These are phyloP conservation scores for Brachionus angularis DNA, from an alignment of 1,140 invertebrate species.

Conservation along the genomic window DNA sequence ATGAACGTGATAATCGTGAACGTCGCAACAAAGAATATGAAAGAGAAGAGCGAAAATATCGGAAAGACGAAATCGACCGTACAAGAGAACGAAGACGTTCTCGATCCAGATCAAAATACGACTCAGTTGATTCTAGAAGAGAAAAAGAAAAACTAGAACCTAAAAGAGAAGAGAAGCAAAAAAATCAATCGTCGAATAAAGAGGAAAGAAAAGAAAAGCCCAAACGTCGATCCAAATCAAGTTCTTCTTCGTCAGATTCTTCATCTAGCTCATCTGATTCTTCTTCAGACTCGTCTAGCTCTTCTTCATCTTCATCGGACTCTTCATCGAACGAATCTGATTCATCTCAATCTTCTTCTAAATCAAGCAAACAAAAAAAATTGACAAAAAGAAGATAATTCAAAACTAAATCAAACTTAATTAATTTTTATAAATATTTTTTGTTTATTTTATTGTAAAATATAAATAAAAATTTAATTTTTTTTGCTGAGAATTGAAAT, in stretches of 20 bases:
- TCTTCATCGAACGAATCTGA: slow-evolving; percentile 11
- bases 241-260: background rate
- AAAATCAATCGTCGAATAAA: background rate
- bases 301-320: slow-evolving; percentile 7
- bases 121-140: background rate
- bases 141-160: background rate
- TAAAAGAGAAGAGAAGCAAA: background rate
- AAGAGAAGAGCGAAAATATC: too few species aligned
- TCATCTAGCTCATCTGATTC: background rate
- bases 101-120: background rate
- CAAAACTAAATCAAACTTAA: background rate
- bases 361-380: too few species aligned
- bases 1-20: too few species aligned
- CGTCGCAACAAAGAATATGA: too few species aligned
- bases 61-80: too few species aligned
- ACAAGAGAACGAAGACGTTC: background rate
- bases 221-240: background rate
- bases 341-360: background rate
- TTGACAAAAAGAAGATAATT: background rate
- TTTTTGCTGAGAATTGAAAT: too few species aligned
- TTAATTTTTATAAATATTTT: too few species aligned
- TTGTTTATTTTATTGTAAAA: too few species aligned
- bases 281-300: too few species aligned
- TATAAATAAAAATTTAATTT: too few species aligned
- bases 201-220: background rate